These are phyloP conservation scores for Petrocephalus zakoni DNA, from an alignment of 2,113 vertebrate species.

Conservation along the genomic window DNA sequence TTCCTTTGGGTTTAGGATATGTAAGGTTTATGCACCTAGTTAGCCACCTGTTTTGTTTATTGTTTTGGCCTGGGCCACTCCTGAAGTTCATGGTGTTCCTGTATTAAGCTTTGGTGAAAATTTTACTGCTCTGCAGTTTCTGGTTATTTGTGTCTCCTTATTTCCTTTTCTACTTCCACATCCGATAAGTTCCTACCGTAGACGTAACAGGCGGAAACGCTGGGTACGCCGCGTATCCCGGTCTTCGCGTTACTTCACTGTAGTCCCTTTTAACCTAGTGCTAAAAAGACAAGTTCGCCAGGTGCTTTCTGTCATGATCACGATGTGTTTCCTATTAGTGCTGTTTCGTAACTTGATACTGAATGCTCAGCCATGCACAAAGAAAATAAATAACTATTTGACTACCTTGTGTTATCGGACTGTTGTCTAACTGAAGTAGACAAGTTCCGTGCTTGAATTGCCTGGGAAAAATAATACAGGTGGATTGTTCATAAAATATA, in stretches of 20 bases:
- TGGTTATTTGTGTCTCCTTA: too few species aligned
- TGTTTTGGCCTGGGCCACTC: too few species aligned
- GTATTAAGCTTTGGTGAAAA: too few species aligned
- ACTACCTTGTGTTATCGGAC: background rate
- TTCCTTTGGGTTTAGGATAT: too few species aligned
- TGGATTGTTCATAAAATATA: background rate
- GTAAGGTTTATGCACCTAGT: too few species aligned
- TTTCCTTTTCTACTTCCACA: too few species aligned
- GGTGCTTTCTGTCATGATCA: background rate
- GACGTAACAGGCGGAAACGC: too few species aligned
- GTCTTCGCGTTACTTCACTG: background rate
- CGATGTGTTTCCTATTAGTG: background rate
- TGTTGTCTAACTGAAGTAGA: background rate
- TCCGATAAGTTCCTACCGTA: too few species aligned
- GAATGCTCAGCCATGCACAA: background rate
- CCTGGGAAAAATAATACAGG: background rate
- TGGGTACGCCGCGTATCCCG: background rate
- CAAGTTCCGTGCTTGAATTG: too few species aligned
- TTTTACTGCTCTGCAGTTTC: too few species aligned
- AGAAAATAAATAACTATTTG: background rate
- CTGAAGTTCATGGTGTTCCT: too few species aligned
- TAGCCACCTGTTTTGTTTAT: too few species aligned
- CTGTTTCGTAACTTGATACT: background rate
- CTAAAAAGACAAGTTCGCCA: background rate
- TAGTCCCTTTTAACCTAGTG: background rate